Base-by-base conservation (phyloP, 2,888 invertebrate species). In the Megalurothrips usitatus region DNA sequence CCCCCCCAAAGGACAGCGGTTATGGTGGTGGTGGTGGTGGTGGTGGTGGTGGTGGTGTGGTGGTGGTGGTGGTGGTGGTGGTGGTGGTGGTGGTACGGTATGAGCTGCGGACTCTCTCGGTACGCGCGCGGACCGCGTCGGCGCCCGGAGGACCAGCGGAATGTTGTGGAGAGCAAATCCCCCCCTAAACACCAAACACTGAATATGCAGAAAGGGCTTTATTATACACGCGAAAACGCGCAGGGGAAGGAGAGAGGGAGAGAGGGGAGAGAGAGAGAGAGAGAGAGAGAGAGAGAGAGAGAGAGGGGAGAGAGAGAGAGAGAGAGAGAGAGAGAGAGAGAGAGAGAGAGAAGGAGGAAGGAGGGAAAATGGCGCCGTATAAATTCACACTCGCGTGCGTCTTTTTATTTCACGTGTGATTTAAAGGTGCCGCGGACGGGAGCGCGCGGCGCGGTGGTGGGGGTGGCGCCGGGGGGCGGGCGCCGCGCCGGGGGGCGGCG, bases 391-490 rank as follows among this genome's bases (percentile, higher is more conserved):
- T 75, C 68, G 26, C 23, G 23, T 26, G 23, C 26, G 68, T 75
- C 68, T 75, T 75, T 75, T 75, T 75, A 75, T 75, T 75, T 75
- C 68, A 75, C 68, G 68, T 26, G 68, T 75, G 68, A 75, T 75
- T 75, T 75, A 75, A 58, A 58, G 58, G 68, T 75, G 68, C 68
- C 9, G 68, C 23, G 68, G 23, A 23, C 68, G 68, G 63, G 19
- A n/a, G 3, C n/a, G 63, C 63, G 63, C 1, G 63, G 63, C n/a
- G 9, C 49, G 52, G 68, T 68, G 68, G 68, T 8, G 9, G 68
- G 68, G 23, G 68, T 23, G 68, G 68, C 23, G 68, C 9, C 0
- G 68, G 9, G 68, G 52, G 52, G 10, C 1, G 52, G 52, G 58
- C 14, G 52, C 14, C 12, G 3, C 14, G 12, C 9, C 49, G 49